Percentiles rank a stretch among this genome's conserved stretches.
phyloP scores from a whole-genome alignment of 2,888 invertebrate species.

The Tipula helvola region DNA sequence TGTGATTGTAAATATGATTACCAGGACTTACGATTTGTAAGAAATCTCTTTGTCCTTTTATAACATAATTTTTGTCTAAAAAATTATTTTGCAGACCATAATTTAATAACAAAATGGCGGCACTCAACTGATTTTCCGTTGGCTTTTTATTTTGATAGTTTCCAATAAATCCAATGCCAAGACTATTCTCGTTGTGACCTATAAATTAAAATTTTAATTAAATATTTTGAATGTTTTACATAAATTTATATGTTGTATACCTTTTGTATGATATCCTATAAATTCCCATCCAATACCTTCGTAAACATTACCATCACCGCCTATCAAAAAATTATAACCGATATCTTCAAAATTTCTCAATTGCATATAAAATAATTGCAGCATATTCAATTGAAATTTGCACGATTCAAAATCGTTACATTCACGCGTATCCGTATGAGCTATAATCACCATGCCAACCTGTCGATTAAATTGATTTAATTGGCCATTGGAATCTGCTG shows the following conservation, averaged over 20 bases:
- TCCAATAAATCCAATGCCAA: slow-evolving; percentile 60
- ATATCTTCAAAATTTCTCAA: slow-evolving; percentile 49
- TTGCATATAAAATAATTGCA: slow-evolving; percentile 55
- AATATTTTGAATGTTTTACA: not conserved
- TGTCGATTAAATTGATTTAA: not conserved
- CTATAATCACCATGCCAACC: not conserved
- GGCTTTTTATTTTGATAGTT: slow-evolving; percentile 46
- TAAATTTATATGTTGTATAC: slow-evolving; percentile 30
- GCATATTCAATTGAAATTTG: slow-evolving; percentile 40
- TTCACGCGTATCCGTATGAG: slow-evolving; percentile 47
- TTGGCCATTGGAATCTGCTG: not conserved
- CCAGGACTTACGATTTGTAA: slow-evolving; percentile 57
- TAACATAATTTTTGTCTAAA: slow-evolving; percentile 47
- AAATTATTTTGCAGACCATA: slow-evolving; percentile 45
- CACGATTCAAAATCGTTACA: slow-evolving; percentile 45
- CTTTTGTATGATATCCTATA: not conserved
- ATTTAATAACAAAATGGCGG: slow-evolving; percentile 45
- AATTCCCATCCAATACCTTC: slow-evolving; percentile 42
- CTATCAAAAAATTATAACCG: slow-evolving; percentile 63
- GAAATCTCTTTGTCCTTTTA: slow-evolving; percentile 56
- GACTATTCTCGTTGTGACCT: slow-evolving; percentile 48
- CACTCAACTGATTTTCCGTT: slow-evolving; percentile 40
- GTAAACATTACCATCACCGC: slow-evolving; percentile 52
- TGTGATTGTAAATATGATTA: slow-evolving; percentile 43
- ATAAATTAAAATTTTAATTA: too few species aligned